phyloP scores from a whole-genome alignment of 1,140 invertebrate genomes.

The Globodera ellingtonae region DNA sequence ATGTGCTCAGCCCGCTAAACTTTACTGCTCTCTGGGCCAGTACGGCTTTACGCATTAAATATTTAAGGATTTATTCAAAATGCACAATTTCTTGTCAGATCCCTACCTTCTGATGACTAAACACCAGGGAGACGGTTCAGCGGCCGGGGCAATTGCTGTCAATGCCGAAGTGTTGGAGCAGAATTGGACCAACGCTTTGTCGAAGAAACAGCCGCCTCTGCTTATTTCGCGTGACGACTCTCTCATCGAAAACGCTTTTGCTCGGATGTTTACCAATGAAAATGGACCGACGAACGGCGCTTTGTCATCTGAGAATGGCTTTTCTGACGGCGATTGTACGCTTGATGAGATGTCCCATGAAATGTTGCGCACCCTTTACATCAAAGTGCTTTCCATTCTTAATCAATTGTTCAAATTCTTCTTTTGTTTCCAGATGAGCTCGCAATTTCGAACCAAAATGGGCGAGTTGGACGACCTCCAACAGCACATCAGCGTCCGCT shows the following conservation, averaged over 20 bases:
- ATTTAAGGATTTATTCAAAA: not conserved
- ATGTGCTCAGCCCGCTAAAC: conserved; percentile 50
- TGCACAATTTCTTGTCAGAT: conserved; percentile 36
- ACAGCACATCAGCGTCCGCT: conserved; percentile 28
- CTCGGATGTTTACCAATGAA: not conserved
- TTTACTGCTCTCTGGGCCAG: conserved; percentile 58
- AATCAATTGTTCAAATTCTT: not conserved
- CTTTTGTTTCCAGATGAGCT: conserved; percentile 5
- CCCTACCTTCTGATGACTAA: conserved; percentile 49
- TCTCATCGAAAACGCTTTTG: conserved; percentile 10
- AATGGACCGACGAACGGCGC: not conserved
- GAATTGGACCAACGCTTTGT: conserved; percentile 28
- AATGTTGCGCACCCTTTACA: conserved; percentile 32
- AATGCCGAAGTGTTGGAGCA: conserved; percentile 26
- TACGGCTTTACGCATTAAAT: conserved; percentile 32
- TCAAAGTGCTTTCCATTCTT: conserved; percentile 22
- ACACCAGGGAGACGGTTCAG: conserved; percentile 37
- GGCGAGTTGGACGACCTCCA: conserved; percentile 38
- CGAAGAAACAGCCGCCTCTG: conserved; percentile 26
- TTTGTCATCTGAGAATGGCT: not conserved
- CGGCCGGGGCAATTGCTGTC: conserved; percentile 23
- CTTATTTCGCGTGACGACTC: conserved; percentile 26
- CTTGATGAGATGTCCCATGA: conserved; percentile 29
- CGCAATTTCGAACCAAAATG: conserved; percentile 32
- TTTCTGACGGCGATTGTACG: not conserved